These are phyloP conservation scores for Scaptomyza hsui DNA, from an alignment of 1,140 invertebrate genomes.

Conservation along the genomic window DNA sequence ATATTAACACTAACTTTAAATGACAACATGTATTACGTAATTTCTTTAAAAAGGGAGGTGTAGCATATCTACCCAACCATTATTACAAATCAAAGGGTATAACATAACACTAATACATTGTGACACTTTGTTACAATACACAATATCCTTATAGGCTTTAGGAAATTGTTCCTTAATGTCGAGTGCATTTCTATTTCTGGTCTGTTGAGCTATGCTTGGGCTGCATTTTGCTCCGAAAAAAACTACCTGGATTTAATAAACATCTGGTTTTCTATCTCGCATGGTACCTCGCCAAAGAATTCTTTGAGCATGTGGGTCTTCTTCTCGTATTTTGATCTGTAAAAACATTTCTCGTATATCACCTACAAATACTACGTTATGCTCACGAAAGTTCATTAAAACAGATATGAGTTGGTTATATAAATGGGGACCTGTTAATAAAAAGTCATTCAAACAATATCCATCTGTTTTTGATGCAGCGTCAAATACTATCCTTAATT, in stretches of 20 bases:
- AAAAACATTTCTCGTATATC: constrained; percentile 33
- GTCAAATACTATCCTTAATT: constrained; percentile 12
- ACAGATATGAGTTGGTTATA: constrained; percentile 21
- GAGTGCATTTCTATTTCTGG: too few species aligned
- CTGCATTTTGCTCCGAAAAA: constrained; percentile 36
- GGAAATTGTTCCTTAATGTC: neutral
- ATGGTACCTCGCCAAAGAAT: too few species aligned
- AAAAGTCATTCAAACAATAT: constrained; percentile 32
- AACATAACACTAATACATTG: too few species aligned
- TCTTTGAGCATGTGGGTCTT: constrained; percentile 4
- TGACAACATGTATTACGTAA: too few species aligned
- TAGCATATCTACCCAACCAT: too few species aligned
- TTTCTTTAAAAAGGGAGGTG: too few species aligned
- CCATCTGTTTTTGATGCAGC: constrained; percentile 18
- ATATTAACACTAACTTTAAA: too few species aligned
- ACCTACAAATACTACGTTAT: constrained; percentile 6
- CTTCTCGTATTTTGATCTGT: constrained; percentile 17
- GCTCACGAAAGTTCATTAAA: constrained; percentile 5
- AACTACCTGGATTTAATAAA: constrained; percentile 34
- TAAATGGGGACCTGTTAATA: too few species aligned
- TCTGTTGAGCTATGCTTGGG: constrained; percentile 16
- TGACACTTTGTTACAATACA: too few species aligned
- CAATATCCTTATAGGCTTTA: constrained; percentile 71
- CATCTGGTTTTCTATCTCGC: constrained; percentile 22
- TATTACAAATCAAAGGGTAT: too few species aligned